Conservation (phyloP, 2,113 vertebrate genomes). For the Pardalotus punctatus region DNA sequence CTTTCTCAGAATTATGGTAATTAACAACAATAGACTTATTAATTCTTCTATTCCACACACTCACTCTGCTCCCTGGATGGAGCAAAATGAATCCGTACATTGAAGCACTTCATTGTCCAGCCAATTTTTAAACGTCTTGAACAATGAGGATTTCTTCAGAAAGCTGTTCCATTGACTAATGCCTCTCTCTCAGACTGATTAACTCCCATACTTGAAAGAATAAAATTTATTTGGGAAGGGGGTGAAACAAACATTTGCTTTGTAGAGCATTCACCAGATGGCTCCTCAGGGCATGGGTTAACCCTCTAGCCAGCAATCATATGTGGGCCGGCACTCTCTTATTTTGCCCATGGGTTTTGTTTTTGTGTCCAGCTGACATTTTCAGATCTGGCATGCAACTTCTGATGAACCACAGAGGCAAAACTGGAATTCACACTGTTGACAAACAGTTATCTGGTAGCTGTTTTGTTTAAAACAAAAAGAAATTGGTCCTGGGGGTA, state of each 20-base stretch:
- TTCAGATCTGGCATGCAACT: not conserved
- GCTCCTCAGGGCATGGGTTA: not conserved
- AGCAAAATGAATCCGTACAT: not conserved
- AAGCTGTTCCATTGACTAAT: not conserved
- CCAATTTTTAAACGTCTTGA: not conserved
- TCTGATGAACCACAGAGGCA: not conserved
- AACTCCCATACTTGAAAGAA: not conserved
- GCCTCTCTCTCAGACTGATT: not conserved
- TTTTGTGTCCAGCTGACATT: not conserved
- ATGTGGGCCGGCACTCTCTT: not conserved
- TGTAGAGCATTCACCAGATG: not conserved
- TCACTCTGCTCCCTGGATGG: not conserved
- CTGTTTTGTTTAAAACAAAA: not conserved
- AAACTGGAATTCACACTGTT: not conserved
- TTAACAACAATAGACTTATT: slow-evolving; percentile 28
- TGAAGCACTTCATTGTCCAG: not conserved
- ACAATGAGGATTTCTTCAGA: not conserved
- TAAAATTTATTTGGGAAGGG: not conserved
- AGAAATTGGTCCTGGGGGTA: not conserved
- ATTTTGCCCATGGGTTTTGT: not conserved
- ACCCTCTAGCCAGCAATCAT: not conserved
- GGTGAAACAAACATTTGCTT: not conserved
- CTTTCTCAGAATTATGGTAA: slow-evolving; percentile 28
- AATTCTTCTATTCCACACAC: not conserved
- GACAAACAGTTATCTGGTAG: not conserved